Conservation (phyloP, 53 echinoderm and acorn worm genomes). For the Echinometra lucunter region DNA sequence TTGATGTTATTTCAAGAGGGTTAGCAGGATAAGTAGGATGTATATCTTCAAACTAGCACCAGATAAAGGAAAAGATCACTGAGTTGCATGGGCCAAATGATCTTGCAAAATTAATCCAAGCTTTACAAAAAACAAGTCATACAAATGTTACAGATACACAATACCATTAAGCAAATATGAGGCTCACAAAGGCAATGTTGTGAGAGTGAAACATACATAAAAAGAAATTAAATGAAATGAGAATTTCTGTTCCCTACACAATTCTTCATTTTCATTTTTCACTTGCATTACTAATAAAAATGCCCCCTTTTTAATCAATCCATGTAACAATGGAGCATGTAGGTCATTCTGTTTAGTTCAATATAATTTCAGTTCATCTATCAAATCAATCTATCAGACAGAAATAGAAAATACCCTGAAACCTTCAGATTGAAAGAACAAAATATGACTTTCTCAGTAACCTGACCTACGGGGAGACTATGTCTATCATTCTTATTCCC, state of each 20-base stretch:
- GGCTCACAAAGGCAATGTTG: neutral
- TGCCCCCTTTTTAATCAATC: neutral
- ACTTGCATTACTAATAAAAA: neutral
- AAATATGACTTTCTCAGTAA: neutral
- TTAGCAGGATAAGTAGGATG: neutral
- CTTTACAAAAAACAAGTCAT: neutral
- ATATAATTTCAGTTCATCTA: constrained; percentile 20
- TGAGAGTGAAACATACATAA: no score
- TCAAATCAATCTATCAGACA: neutral
- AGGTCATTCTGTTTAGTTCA: neutral
- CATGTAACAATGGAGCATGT: neutral
- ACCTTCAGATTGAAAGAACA: neutral
- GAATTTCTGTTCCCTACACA: neutral
- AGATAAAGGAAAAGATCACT: neutral
- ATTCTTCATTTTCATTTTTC: neutral
- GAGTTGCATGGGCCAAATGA: neutral
- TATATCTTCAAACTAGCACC: neutral
- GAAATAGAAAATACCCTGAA: neutral
- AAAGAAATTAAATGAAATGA: neutral
- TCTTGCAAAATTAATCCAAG: neutral
- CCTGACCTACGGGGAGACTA: neutral
- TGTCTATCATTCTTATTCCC: neutral
- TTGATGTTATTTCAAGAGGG: neutral
- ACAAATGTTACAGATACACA: neutral
- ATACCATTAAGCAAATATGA: neutral